phyloP scores from a whole-genome alignment of 2,888 invertebrate species.

The Atethmia centrago region DNA sequence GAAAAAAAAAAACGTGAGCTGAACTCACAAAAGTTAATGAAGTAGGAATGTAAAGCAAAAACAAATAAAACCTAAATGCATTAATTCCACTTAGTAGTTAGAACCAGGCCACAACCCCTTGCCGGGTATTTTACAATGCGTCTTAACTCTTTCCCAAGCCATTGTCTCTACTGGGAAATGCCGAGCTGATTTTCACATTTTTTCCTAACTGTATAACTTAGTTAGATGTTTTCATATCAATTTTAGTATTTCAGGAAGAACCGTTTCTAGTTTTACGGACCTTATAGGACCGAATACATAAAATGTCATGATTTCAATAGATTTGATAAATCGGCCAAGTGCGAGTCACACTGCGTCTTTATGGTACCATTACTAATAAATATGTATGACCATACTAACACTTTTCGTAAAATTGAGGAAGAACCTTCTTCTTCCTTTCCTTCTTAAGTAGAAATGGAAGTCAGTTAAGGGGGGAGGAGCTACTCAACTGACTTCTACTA shows the following conservation, averaged over 20 bases:
- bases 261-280: neutral
- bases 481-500: too few species aligned
- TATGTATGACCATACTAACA: too few species aligned
- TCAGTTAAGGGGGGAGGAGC: too few species aligned
- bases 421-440: too few species aligned
- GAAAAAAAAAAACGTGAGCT: constrained; percentile 24
- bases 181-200: neutral
- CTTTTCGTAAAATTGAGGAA: too few species aligned
- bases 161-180: constrained; percentile 37
- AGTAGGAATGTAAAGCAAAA: constrained; percentile 42
- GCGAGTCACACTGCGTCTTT: too few species aligned
- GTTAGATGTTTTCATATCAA: neutral
- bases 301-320: too few species aligned
- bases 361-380: too few species aligned
- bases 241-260: constrained; percentile 6
- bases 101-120: constrained; percentile 37
- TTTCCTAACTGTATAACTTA: neutral
- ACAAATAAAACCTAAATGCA: constrained; percentile 51
- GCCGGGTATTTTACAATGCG: constrained; percentile 29
- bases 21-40: constrained; percentile 30
- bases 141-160: constrained; percentile 14
- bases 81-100: constrained; percentile 46
- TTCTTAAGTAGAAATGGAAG: too few species aligned
- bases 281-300: neutral
- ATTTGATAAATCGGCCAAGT: too few species aligned